Percentiles rank a stretch among this genome's conserved stretches.
Conservation (phyloP, 2,888 invertebrate genomes). For the Priapulus caudatus region DNA sequence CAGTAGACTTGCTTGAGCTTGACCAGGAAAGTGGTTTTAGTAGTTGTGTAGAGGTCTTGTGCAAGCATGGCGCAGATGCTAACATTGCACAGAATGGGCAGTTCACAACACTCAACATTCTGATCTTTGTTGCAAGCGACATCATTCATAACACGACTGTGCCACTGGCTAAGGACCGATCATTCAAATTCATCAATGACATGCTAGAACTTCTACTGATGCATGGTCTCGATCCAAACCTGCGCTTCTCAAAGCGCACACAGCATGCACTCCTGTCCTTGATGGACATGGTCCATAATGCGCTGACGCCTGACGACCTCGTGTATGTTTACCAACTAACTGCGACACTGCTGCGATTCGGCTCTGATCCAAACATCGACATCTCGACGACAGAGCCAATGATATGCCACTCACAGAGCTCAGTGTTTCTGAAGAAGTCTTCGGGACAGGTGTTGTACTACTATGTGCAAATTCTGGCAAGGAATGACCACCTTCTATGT, state of each 20-base stretch:
- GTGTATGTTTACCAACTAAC: conserved; percentile 56
- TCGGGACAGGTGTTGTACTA: conserved; percentile 51
- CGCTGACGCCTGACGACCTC: conserved; percentile 53
- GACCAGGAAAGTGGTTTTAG: conserved; percentile 42
- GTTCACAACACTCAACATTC: conserved; percentile 54
- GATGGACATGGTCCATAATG: conserved; percentile 51
- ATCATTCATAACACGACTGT: conserved; percentile 55
- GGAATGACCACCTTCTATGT: conserved; percentile 45
- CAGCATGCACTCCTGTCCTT: conserved; percentile 57
- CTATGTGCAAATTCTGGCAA: conserved; percentile 56
- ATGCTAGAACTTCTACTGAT: conserved; percentile 51
- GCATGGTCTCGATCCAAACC: conserved; percentile 52
- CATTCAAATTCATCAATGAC: conserved; percentile 52
- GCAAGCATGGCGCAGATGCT: conserved; percentile 58
- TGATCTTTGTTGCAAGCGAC: conserved; percentile 57
- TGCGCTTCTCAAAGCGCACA: conserved; percentile 46
- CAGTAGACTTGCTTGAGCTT: conserved; percentile 57
- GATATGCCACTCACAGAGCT: conserved; percentile 44
- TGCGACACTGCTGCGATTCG: conserved; percentile 56
- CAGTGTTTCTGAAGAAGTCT: conserved; percentile 46
- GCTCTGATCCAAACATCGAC: conserved; percentile 57
- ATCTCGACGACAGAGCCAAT: conserved; percentile 43
- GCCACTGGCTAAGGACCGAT: conserved; percentile 30
- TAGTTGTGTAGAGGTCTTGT: conserved; percentile 54
- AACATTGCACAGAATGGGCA: conserved; percentile 52